phyloP scores from a whole-genome alignment of 2,797 vertebrate genomes.

The Poecilia gillii region DNA sequence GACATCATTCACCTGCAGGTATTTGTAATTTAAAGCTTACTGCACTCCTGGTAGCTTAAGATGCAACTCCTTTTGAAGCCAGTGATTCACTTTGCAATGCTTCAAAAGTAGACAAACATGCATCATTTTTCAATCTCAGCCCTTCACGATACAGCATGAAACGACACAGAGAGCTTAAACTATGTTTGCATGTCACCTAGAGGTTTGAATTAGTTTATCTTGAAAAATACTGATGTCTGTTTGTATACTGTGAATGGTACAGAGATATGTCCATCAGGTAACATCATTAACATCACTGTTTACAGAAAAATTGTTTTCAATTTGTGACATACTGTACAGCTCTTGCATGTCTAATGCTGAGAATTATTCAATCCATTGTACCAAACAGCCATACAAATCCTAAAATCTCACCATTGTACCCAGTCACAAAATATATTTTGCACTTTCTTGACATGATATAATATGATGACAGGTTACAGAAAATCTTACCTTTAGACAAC shows the following conservation, averaged over 20 bases:
- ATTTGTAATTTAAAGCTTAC: conserved; percentile 21
- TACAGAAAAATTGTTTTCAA: not conserved
- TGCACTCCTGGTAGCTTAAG: not conserved
- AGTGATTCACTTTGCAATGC: not conserved
- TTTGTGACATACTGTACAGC: not conserved
- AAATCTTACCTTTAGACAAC: not conserved
- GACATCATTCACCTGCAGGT: conserved; percentile 10
- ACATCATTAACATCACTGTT: not conserved
- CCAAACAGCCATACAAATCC: not conserved
- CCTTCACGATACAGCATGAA: not conserved
- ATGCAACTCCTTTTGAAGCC: not conserved
- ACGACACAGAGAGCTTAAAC: not conserved
- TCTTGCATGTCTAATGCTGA: not conserved
- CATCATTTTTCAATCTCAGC: not conserved
- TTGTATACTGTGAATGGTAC: not conserved
- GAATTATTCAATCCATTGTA: not conserved
- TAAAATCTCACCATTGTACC: not conserved
- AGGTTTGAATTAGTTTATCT: not conserved
- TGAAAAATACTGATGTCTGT: not conserved
- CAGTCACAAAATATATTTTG: not conserved
- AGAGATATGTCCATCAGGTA: too few relatives aligned
- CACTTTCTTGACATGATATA: not conserved
- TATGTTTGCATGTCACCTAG: not conserved
- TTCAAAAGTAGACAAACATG: not conserved
- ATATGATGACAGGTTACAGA: not conserved